These are phyloP conservation scores for Patagioenas fasciata DNA, from an alignment of 2,113 vertebrate species.

Conservation along the genomic window DNA sequence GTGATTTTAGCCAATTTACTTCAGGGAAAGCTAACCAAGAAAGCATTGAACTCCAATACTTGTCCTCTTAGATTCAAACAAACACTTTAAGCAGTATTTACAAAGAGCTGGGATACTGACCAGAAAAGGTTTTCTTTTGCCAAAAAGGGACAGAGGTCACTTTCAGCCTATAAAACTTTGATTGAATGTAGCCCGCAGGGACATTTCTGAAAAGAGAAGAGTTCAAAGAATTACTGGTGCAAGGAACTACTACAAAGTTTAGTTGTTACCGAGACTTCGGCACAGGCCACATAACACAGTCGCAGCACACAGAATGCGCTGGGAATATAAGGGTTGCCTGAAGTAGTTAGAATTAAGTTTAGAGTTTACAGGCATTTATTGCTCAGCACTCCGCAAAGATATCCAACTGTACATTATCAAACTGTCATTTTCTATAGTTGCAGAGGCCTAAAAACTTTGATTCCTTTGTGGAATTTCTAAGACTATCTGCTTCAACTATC, in stretches of 20 bases:
- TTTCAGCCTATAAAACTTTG: conserved; percentile 73
- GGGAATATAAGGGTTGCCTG: background rate
- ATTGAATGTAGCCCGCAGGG: conserved; percentile 49
- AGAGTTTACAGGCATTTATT: background rate
- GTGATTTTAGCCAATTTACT: background rate
- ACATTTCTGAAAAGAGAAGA: conserved; percentile 67
- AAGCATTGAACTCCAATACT: background rate
- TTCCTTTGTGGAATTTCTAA: background rate
- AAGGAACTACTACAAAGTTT: background rate
- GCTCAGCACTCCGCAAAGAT: background rate
- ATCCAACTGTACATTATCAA: background rate
- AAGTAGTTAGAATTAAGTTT: background rate
- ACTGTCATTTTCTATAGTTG: background rate
- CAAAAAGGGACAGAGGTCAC: conserved; percentile 67
- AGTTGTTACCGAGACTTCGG: background rate
- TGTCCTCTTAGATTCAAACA: background rate
- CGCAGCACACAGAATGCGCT: background rate
- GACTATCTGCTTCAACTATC: background rate
- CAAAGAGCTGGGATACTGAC: conserved; percentile 51
- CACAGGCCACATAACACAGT: background rate
- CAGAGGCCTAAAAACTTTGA: background rate
- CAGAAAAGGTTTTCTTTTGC: conserved; percentile 72
- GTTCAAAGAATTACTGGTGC: background rate
- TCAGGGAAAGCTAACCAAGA: background rate
- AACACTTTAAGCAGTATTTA: background rate